These are phyloP conservation scores for Urechis unicinctus DNA, from an alignment of 2,888 invertebrate genomes.

Conservation along the genomic window DNA sequence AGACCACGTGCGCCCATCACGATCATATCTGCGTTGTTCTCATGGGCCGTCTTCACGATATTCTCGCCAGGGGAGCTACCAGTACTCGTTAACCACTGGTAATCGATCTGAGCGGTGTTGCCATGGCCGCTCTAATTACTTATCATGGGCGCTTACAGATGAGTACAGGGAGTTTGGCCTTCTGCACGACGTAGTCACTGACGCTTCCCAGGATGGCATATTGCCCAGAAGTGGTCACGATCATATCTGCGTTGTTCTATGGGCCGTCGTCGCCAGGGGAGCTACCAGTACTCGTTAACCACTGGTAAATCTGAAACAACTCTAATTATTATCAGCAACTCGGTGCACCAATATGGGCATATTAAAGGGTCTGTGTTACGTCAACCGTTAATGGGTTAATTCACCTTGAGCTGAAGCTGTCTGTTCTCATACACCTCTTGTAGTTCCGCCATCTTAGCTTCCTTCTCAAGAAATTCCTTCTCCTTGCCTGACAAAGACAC, in stretches of 20 bases:
- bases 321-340: neutral
- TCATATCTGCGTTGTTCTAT: slow-evolving; percentile 14
- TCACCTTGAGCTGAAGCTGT: slow-evolving; percentile 19
- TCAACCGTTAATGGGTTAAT: neutral
- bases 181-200: slow-evolving; percentile 21
- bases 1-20: slow-evolving; percentile 21
- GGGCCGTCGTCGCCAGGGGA: slow-evolving; percentile 18
- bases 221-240: slow-evolving; percentile 20
- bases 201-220: slow-evolving; percentile 16
- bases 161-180: slow-evolving; percentile 17
- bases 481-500: slow-evolving; percentile 19
- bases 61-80: slow-evolving; percentile 17
- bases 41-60: slow-evolving; percentile 15
- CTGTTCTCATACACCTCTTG: slow-evolving; percentile 22
- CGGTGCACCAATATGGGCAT: neutral
- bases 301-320: slow-evolving; percentile 18
- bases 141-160: slow-evolving; percentile 16
- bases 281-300: slow-evolving; percentile 17
- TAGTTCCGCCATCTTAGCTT: slow-evolving; percentile 17
- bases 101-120: too few species aligned
- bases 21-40: slow-evolving; percentile 16
- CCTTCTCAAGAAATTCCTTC: slow-evolving; percentile 18
- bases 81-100: slow-evolving; percentile 18
- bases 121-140: too few species aligned
- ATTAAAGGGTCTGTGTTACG: neutral